Evolutionary conservation across 2,797 vertebrate species (phyloP).

Genomic region (Enteromius argenteus): DNA sequence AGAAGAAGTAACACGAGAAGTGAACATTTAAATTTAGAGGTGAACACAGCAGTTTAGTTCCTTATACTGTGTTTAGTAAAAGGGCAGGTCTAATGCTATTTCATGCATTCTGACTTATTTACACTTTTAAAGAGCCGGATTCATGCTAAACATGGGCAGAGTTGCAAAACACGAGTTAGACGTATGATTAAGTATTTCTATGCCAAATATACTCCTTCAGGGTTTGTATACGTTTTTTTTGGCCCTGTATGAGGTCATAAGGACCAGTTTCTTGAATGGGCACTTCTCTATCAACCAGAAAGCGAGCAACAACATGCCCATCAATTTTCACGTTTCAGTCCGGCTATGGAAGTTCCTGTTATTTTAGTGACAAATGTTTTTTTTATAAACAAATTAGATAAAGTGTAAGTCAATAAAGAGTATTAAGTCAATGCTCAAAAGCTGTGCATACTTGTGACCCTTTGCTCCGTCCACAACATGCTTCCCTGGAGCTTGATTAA

Average conservation of each 20-base stretch:
- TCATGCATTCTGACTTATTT: background rate
- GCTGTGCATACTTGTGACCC: background rate
- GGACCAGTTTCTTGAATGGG: too few relatives aligned
- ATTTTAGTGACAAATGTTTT: too few relatives aligned
- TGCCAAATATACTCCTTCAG: background rate
- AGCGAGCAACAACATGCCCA: too few relatives aligned
- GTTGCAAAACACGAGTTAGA: background rate
- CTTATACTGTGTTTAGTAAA: background rate
- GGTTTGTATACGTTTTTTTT: background rate
- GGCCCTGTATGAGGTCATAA: background rate
- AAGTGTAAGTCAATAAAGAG: too few relatives aligned
- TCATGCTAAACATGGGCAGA: background rate
- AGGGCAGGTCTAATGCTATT: background rate
- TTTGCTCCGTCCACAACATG: background rate
- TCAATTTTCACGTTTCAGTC: too few relatives aligned
- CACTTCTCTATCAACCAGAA: too few relatives aligned
- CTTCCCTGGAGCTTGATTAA: background rate
- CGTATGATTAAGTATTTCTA: background rate
- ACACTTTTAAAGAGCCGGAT: background rate
- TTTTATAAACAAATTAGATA: too few relatives aligned
- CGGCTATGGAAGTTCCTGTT: too few relatives aligned
- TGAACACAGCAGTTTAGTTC: background rate
- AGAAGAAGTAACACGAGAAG: background rate
- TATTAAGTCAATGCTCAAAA: background rate
- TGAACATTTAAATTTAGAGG: background rate